Evolutionary conservation across 1,140 invertebrate genomes (phyloP), one percentile per base, ranked within the genome.

Genomic region (Halictus rubicundus): DNA sequence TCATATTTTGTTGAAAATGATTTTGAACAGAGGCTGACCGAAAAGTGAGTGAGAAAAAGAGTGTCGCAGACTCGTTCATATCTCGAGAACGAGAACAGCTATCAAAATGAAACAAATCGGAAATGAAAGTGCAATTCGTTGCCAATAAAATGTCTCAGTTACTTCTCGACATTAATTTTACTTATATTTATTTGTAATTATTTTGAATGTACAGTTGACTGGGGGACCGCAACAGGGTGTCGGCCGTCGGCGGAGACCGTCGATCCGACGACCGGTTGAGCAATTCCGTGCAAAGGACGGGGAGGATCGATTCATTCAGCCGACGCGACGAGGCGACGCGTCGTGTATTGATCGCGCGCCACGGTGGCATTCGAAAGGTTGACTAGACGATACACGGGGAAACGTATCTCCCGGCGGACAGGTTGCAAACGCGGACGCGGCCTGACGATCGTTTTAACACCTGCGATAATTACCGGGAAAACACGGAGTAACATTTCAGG

Each of bases 391-490:
- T 46, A 66, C 61, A 37, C 61, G 60, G 21, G 57, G 42, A 57
- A 54, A 82, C 73, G 66, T 71, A 73, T 84, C 71, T 68, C 60
- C 60, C 23, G 6, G 21, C 54, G 54, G 80, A 82, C 75, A 79
- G 65, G 23, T 23, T 72, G 66, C 60, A 27, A 57, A 21, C 32
- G 63, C 64, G 39, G n/a, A 57, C 54, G 12, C 32, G 23, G 63
- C 52, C 57, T 71, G 63, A 78, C 72, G 61, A 74, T 76, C 83
- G 63, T 72, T 84, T 70, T 64, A 70, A 59, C 78, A 68, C 68
- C 65, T 32, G 72, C 42, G 49, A 75, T 73, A 81, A 83, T 84
- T 85, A 84, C 63, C 72, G 57, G 42, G 59, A 60, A 69, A 84
- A 76, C 73, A 76, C 23, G 42, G 68, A 37, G 68, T 61, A 71